Conservation (phyloP, 2,113 vertebrate species). For the Mungos mungo region DNA sequence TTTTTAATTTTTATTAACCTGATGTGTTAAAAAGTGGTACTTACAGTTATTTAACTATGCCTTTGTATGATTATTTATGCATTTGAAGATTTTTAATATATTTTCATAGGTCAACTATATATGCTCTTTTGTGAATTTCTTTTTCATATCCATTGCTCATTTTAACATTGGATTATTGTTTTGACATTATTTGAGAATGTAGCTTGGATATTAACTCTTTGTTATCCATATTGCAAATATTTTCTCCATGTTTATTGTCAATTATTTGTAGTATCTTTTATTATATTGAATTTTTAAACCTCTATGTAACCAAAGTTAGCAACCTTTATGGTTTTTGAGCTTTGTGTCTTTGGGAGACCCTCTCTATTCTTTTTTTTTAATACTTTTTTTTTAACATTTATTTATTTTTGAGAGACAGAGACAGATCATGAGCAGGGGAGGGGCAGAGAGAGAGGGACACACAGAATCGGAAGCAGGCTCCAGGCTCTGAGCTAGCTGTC, state of each 20-base stretch:
- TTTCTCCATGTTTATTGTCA: not conserved
- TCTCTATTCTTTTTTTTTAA: not conserved
- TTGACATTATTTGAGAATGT: not conserved
- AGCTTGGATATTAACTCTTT: not conserved
- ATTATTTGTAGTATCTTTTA: not conserved
- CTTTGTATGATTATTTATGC: not conserved
- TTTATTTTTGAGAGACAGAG: too few species aligned
- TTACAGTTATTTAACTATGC: not conserved
- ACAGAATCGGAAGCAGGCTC: too few species aligned
- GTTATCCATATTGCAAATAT: not conserved
- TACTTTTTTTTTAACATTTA: too few species aligned
- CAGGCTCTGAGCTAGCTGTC: too few species aligned
- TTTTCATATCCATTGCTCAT: not conserved
- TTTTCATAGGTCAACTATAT: not conserved
- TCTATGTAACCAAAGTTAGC: not conserved
- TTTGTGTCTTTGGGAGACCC: not conserved
- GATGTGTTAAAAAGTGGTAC: not conserved
- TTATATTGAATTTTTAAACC: not conserved
- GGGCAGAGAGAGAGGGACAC: too few species aligned
- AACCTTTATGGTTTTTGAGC: not conserved
- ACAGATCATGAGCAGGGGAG: too few species aligned
- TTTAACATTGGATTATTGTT: not conserved
- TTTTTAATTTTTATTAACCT: not conserved
- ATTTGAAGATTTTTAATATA: not conserved
- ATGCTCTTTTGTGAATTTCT: not conserved